Percentiles rank a stretch among this genome's conserved stretches.
phyloP scores from a whole-genome alignment of 2,113 vertebrate species.

The Antigone vipio region DNA sequence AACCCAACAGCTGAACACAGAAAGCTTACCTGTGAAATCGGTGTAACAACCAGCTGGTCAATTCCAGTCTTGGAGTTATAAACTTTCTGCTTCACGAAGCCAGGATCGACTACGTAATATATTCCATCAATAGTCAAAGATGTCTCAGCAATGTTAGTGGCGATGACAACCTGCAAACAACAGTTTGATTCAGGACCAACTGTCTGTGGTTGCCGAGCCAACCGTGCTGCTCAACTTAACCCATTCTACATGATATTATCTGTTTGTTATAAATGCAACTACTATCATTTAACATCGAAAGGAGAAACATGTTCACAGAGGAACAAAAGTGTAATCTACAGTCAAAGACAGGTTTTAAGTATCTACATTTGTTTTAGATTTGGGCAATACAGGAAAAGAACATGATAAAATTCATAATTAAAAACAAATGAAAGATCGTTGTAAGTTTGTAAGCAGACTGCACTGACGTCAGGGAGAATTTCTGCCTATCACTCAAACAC shows the following conservation, averaged over 20 bases:
- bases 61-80: constrained; percentile 99
- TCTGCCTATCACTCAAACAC: not conserved
- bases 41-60: constrained; percentile 96
- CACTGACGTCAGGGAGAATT: not conserved
- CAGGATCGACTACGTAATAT: constrained; percentile 96
- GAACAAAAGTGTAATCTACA: not conserved
- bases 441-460: not conserved
- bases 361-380: not conserved
- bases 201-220: not conserved
- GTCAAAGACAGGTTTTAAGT: not conserved
- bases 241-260: fast-evolving
- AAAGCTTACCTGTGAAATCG: constrained; percentile 89
- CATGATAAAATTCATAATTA: not conserved
- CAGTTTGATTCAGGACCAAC: not conserved
- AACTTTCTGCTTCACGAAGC: constrained; percentile 98
- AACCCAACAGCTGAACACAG: not conserved
- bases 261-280: not conserved
- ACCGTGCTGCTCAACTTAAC: not conserved
- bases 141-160: constrained; percentile 97
- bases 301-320: not conserved
- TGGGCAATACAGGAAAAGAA: not conserved
- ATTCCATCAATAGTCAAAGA: constrained; percentile 97
- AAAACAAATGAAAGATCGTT: not conserved
- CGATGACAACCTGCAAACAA: constrained; percentile 88
- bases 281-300: not conserved